Conservation (phyloP, 2,797 vertebrate species). For the Prunella strophiata region DNA sequence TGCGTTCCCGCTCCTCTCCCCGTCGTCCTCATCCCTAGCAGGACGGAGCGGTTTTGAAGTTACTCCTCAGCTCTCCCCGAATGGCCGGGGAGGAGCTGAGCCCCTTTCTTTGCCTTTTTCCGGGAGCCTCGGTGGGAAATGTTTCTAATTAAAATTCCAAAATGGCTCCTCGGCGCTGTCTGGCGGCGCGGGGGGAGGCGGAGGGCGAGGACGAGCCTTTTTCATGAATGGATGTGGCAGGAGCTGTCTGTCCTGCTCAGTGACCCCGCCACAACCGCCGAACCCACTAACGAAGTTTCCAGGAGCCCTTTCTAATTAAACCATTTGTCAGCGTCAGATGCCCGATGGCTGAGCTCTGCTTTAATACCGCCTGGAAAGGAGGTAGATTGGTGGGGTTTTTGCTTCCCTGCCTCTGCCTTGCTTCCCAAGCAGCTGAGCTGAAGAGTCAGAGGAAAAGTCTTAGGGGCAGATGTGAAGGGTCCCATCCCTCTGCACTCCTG, state of each 20-base stretch:
- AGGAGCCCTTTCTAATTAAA: constrained; percentile 55
- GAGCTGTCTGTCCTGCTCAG: constrained; percentile 57
- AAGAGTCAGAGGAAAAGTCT: not conserved
- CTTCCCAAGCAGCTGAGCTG: not conserved
- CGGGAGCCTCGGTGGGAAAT: constrained; percentile 67
- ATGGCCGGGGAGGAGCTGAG: constrained; percentile 18
- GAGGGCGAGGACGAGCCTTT: constrained; percentile 62
- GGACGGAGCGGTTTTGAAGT: not conserved
- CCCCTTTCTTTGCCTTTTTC: constrained; percentile 1
- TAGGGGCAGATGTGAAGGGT: not conserved
- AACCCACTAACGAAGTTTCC: constrained; percentile 59
- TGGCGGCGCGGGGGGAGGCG: constrained; percentile 32
- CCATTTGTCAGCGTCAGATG: constrained; percentile 49
- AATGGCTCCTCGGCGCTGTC: constrained; percentile 88
- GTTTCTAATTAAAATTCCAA: constrained; percentile 90
- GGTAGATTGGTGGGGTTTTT: not conserved
- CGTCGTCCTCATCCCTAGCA: no score
- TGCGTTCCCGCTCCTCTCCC: not conserved
- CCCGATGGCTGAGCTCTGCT: not conserved
- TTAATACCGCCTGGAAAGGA: not conserved
- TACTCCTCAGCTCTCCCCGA: not conserved
- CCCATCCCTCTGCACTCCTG: not conserved
- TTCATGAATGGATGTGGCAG: constrained; percentile 85
- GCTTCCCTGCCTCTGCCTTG: not conserved
- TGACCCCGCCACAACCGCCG: constrained; percentile 22